Percentiles rank a stretch among this genome's conserved stretches.
Evolutionary conservation across 2,113 vertebrate genomes (phyloP).

Genomic region (Machaerirhynchus nigripectus): DNA sequence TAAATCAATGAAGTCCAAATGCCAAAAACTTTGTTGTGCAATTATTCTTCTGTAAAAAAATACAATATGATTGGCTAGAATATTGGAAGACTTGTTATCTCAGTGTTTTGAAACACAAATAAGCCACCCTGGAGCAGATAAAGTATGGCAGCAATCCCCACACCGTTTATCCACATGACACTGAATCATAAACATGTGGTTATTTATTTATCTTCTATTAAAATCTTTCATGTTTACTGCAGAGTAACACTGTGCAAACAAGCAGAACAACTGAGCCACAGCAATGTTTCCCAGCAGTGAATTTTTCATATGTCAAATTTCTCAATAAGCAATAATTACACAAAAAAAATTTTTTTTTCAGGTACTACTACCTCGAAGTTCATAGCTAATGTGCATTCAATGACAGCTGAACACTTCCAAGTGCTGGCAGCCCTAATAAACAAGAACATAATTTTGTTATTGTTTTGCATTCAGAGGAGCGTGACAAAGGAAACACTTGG

Average conservation of each 20-base stretch:
- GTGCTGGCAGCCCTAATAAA: not conserved
- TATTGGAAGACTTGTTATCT: not conserved
- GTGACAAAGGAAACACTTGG: not conserved
- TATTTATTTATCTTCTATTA: not conserved
- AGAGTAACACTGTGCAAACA: not conserved
- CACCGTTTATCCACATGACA: not conserved
- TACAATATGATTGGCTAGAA: not conserved
- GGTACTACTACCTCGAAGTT: not conserved
- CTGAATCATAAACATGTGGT: not conserved
- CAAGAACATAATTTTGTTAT: not conserved
- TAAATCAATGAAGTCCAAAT: not conserved
- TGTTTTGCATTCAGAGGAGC: not conserved
- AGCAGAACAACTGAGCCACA: not conserved
- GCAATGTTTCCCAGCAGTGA: not conserved
- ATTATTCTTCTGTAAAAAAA: slow-evolving; percentile 9
- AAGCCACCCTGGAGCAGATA: not conserved
- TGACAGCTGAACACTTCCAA: not conserved
- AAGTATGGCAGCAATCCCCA: not conserved
- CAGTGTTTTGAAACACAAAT: not conserved
- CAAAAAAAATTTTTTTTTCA: not conserved
- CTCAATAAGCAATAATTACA: not conserved
- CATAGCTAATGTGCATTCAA: not conserved
- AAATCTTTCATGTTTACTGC: not conserved
- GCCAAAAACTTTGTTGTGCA: not conserved
- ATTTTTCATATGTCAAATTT: not conserved